Evolutionary conservation across 2,888 invertebrate species (phyloP).

Genomic region (Zootermopsis nevadensis): DNA sequence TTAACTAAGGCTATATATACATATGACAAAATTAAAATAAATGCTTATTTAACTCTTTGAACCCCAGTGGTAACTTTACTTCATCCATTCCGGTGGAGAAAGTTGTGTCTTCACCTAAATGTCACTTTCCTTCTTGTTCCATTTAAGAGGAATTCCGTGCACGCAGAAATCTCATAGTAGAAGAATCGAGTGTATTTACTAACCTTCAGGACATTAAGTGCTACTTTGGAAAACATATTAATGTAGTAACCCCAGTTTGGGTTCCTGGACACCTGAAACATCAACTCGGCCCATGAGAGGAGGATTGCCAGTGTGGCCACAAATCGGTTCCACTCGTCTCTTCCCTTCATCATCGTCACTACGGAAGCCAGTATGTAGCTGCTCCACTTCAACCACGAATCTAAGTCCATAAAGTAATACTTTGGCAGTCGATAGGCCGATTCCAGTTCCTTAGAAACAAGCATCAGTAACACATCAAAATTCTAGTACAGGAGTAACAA

Average conservation of each 20-base stretch:
- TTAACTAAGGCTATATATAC: too few relatives aligned
- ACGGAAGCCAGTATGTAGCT: conserved; percentile 65
- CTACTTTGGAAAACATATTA: conserved; percentile 72
- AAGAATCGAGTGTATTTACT: background rate
- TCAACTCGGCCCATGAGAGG: conserved; percentile 69
- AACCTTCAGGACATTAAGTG: conserved; percentile 69
- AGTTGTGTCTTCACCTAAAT: too few relatives aligned
- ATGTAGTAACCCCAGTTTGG: conserved; percentile 71
- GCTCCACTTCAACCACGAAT: conserved; percentile 69
- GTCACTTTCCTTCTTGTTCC: too few relatives aligned
- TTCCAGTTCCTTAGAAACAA: conserved; percentile 65
- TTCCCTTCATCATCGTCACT: conserved; percentile 61
- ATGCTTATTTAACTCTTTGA: too few relatives aligned
- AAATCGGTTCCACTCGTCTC: conserved; percentile 64
- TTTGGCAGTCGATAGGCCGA: conserved; percentile 67
- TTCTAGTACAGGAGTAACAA: too few relatives aligned
- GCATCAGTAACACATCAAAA: background rate
- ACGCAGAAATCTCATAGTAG: too few relatives aligned
- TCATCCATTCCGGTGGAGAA: too few relatives aligned
- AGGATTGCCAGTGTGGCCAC: conserved; percentile 68
- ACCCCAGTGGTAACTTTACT: too few relatives aligned
- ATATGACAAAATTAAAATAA: too few relatives aligned
- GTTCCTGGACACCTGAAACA: conserved; percentile 69
- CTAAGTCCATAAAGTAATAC: conserved; percentile 67
- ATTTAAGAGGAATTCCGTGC: too few relatives aligned